Percentiles rank a stretch among this genome's conserved stretches.
Evolutionary conservation across 2,113 vertebrate species (phyloP).

Genomic region (Polypterus bichir): DNA sequence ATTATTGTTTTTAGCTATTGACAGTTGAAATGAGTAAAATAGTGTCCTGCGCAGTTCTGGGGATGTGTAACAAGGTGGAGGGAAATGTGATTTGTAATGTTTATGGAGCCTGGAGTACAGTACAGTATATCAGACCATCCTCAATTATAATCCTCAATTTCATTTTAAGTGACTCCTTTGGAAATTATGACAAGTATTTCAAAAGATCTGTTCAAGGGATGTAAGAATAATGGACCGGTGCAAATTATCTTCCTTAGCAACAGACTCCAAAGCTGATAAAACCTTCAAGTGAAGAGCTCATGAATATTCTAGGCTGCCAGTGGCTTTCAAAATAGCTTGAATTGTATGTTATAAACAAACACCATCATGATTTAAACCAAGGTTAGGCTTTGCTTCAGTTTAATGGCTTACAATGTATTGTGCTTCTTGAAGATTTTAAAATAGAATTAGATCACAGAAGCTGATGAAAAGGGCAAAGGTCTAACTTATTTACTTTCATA

Average conservation of each 20-base stretch:
- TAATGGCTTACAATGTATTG: neutral
- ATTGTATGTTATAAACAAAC: neutral
- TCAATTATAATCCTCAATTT: neutral
- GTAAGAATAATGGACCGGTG: neutral
- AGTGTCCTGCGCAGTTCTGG: too few relatives aligned
- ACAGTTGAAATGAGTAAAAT: neutral
- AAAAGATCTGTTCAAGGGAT: neutral
- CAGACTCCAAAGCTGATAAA: slow-evolving; percentile 1
- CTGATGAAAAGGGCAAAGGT: slow-evolving; percentile 5
- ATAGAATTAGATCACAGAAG: neutral
- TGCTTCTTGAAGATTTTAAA: slow-evolving; percentile 1
- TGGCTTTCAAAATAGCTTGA: slow-evolving; percentile 1
- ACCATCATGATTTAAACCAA: neutral
- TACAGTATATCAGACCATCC: too few relatives aligned
- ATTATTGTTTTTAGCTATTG: slow-evolving; percentile 1
- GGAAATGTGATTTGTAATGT: too few relatives aligned
- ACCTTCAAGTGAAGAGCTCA: neutral
- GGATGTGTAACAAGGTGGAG: too few relatives aligned
- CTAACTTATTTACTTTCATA: slow-evolving; percentile 6
- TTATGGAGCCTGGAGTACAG: too few relatives aligned
- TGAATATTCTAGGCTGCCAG: slow-evolving; percentile 4
- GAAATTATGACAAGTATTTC: neutral
- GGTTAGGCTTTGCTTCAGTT: neutral
- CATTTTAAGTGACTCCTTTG: neutral
- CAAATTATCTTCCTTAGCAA: slow-evolving; percentile 3